Base-by-base conservation (phyloP, 1,140 invertebrate species). In the Tyrophagus putrescentiae region DNA sequence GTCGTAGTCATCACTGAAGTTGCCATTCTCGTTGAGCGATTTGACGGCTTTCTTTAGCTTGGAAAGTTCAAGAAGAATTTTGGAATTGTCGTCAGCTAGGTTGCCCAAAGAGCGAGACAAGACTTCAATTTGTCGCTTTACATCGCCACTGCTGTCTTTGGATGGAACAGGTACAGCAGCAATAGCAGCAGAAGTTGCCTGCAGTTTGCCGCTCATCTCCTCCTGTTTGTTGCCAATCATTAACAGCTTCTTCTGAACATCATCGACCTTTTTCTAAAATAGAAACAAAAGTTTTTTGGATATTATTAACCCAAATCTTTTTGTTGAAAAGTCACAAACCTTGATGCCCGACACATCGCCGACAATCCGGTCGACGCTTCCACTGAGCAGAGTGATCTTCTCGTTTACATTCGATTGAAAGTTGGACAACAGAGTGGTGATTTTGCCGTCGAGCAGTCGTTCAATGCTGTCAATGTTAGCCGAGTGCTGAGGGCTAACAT, bases 81-180 rank as follows among this genome's bases (percentile, higher is more conserved):
- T 48, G 31, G 13, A 6, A 21, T 48, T 48, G 31, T 48, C 18
- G 7, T 18, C 7, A 7, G 45, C 23, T 21, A 48, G 31, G 31
- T 48, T 48, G 45, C 31, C 31, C 23, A 48, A 7, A 48, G 7
- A 9, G 31, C 13, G 13, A 7, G 45, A 6, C 23, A 48, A 18
- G 31, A 29, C 9, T 7, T 21, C 31, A 6, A 48, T 13, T 21
- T 48, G 45, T 48, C 31, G 21, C 31, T 48, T 48, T 25, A 48
- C 31, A 48, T 48, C 45, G 13, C 31, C 45, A 48, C 31, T 48
- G 13, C 31, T 48, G n/a, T n/a, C n/a, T n/a, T n/a, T n/a, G n/a
- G n/a, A n/a, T n/a, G n/a, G n/a, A n/a, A n/a, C n/a, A n/a, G n/a
- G n/a, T n/a, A n/a, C n/a, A n/a, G n/a, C n/a, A n/a, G n/a, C n/a